phyloP scores from a whole-genome alignment of 2,113 vertebrate genomes.

The Aix galericulata region DNA sequence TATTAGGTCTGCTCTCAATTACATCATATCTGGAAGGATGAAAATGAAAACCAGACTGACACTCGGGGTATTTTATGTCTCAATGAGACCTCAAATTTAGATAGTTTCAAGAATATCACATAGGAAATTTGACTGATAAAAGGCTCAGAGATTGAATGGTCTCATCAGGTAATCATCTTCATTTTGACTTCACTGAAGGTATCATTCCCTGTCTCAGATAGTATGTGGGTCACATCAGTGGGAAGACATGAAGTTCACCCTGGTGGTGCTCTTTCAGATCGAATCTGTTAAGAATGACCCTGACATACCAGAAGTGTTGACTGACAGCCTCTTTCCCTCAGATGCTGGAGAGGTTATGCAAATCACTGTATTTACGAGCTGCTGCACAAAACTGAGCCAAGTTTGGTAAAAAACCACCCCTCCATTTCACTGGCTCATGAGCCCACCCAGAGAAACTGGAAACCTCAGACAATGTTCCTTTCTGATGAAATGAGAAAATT shows the following conservation, averaged over 20 bases:
- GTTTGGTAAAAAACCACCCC: background rate
- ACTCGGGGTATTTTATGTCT: background rate
- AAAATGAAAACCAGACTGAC: constrained; percentile 44
- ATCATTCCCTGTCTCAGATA: background rate
- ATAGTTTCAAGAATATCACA: constrained; percentile 3
- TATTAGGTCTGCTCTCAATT: constrained; percentile 28
- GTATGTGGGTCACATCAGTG: background rate
- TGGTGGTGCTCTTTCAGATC: background rate
- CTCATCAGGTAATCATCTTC: background rate
- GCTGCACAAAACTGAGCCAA: constrained; percentile 22
- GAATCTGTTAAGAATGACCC: constrained; percentile 3
- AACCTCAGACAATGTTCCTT: constrained; percentile 36
- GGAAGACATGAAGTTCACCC: background rate
- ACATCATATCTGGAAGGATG: background rate
- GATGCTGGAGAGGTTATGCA: constrained; percentile 28
- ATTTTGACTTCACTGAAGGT: constrained; percentile 20
- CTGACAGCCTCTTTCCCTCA: background rate
- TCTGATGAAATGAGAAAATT: constrained; percentile 27
- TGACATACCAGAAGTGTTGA: constrained; percentile 14
- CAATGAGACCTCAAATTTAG: constrained; percentile 2
- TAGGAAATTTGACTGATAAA: background rate
- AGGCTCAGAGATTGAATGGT: background rate
- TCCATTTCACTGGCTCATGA: background rate
- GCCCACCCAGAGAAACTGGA: constrained; percentile 28
- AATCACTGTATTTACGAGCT: constrained; percentile 47